phyloP scores from a whole-genome alignment of 2,113 vertebrate species.

The Semnopithecus entellus region DNA sequence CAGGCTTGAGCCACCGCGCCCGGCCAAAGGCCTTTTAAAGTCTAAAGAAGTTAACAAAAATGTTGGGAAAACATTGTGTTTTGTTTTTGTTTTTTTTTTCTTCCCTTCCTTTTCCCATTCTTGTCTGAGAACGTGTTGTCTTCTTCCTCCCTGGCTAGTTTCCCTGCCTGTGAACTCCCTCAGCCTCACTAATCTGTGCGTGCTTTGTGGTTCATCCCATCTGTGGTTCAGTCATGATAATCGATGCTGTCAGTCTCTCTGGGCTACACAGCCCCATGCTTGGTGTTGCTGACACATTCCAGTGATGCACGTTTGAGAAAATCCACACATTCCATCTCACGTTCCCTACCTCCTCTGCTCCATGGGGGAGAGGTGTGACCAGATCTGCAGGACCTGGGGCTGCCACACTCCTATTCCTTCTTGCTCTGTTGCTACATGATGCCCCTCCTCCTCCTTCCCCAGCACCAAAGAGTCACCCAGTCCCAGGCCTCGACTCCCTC shows the following conservation, averaged over 20 bases:
- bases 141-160: neutral
- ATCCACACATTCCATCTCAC: neutral
- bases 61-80: neutral
- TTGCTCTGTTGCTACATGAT: neutral
- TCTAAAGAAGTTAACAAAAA: neutral
- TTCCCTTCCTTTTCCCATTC: neutral
- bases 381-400: fast-evolving
- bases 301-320: neutral
- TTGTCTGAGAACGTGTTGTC: neutral
- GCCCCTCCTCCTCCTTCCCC: neutral
- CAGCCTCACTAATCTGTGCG: fast-evolving
- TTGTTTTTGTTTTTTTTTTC: no score
- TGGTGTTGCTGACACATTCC: slow-evolving; percentile 48
- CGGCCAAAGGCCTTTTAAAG: neutral
- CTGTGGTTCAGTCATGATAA: neutral
- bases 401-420: neutral
- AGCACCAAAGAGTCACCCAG: neutral
- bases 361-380: neutral
- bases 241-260: neutral
- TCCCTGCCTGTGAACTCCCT: neutral
- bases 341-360: neutral
- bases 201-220: neutral
- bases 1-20: no score
- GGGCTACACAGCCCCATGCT: neutral
- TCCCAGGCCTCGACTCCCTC: neutral